Conservation (phyloP, 2,113 vertebrate species). For the Proteles cristata region DNA sequence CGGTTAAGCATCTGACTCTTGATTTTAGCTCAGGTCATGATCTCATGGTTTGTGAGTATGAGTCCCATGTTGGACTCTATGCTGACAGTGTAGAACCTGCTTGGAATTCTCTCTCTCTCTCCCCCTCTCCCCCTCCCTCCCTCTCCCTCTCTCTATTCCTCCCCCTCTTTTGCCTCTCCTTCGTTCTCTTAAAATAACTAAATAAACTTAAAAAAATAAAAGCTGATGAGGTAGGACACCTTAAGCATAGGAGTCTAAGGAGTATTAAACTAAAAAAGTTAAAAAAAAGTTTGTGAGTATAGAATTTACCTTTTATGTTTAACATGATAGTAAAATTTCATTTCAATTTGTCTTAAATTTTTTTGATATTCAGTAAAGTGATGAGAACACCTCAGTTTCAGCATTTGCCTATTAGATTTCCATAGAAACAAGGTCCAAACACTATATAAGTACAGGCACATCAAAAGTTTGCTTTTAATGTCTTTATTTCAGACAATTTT, state of each 20-base stretch:
- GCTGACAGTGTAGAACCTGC: no score
- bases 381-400: constrained; percentile 46
- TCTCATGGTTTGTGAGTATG: no score
- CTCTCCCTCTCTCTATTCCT: no score
- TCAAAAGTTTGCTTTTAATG: constrained; percentile 54
- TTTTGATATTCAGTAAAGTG: constrained; percentile 27
- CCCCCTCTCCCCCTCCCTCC: no score
- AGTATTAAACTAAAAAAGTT: neutral
- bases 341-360: neutral
- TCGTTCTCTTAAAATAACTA: no score
- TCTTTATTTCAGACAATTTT: constrained; percentile 56
- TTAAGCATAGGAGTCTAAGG: neutral
- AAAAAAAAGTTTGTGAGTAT: neutral
- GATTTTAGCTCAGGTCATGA: no score
- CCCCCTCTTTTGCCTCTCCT: no score
- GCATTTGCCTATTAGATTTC: constrained; percentile 35
- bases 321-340: neutral
- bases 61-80: no score
- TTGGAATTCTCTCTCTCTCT: no score
- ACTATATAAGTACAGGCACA: constrained; percentile 25
- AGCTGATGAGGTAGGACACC: neutral
- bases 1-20: no score
- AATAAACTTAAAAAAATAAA: neutral
- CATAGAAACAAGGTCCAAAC: constrained; percentile 56
- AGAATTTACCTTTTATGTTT: constrained; percentile 15